A percentile compares a stretch with the other conserved stretches of the same genome.
phyloP scores from a whole-genome alignment of 2,113 vertebrate genomes.

The Peromyscus polionotus region DNA sequence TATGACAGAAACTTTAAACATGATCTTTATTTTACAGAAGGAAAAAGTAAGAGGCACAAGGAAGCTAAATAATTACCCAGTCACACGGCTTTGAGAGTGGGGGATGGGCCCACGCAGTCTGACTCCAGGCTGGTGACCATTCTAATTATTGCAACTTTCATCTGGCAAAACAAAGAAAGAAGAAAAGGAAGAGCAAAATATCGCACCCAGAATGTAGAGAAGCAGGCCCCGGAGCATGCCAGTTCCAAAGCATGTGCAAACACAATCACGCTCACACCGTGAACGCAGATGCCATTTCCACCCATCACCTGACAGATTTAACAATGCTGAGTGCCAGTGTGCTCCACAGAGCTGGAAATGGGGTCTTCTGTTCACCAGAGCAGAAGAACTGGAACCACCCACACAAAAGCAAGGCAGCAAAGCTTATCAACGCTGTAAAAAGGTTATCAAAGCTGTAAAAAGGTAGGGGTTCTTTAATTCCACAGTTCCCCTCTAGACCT shows the following conservation, averaged over 20 bases:
- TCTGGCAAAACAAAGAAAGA: neutral
- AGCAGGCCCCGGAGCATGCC: neutral
- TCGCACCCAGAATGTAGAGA: neutral
- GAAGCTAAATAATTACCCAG: neutral
- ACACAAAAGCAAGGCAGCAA: neutral
- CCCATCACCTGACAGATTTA: neutral
- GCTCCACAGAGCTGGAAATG: neutral
- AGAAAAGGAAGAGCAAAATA: neutral
- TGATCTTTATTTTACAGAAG: conserved; percentile 4
- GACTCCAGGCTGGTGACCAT: neutral
- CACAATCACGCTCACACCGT: conserved; percentile 3
- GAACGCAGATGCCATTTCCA: neutral
- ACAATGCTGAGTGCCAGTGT: neutral
- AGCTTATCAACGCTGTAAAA: neutral
- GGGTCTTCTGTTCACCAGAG: neutral
- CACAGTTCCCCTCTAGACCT: conserved; percentile 15
- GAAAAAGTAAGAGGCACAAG: conserved; percentile 4
- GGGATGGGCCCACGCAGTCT: neutral
- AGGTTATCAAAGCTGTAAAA: neutral
- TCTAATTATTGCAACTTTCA: neutral
- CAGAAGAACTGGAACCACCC: neutral
- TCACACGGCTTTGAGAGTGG: neutral
- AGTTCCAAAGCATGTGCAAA: neutral
- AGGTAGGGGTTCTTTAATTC: neutral
- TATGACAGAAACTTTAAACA: conserved; percentile 10